phyloP scores from a whole-genome alignment of 2,888 invertebrate genomes.

The Lithophane socia region DNA sequence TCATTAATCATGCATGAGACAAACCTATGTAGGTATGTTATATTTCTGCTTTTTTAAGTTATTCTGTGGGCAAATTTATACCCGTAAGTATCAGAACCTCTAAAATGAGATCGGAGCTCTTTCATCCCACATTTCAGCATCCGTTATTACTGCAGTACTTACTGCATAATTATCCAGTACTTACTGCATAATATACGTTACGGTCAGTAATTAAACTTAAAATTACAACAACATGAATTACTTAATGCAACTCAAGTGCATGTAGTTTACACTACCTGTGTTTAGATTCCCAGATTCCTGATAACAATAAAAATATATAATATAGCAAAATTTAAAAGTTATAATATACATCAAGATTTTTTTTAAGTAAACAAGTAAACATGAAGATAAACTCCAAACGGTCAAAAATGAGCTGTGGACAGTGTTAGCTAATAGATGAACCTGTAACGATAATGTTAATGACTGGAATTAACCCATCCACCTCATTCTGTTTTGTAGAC shows the following conservation, averaged over 20 bases:
- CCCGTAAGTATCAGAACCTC: neutral
- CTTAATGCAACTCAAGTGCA: neutral
- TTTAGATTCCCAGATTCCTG: conserved; percentile 15
- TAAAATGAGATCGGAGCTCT: no score
- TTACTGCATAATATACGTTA: neutral
- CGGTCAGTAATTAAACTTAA: neutral
- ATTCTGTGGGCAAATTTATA: neutral
- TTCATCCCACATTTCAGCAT: neutral
- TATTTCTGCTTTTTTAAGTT: neutral
- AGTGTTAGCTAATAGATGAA: neutral
- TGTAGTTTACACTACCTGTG: neutral
- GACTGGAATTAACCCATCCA: neutral
- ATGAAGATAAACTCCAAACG: neutral
- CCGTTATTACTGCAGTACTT: neutral
- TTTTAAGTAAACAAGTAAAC: conserved; percentile 9
- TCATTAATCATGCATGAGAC: neutral
- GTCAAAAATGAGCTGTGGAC: conserved; percentile 4
- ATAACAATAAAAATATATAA: conserved; percentile 14
- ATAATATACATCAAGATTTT: conserved; percentile 17
- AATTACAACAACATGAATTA: neutral
- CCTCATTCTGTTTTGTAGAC: neutral
- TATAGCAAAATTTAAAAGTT: conserved; percentile 17
- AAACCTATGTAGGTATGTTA: neutral
- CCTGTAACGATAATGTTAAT: neutral
- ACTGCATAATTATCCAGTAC: neutral